Conservation (phyloP, 37 sponge, comb jelly and placozoan genomes). For the Petrosia ficiformis region DNA sequence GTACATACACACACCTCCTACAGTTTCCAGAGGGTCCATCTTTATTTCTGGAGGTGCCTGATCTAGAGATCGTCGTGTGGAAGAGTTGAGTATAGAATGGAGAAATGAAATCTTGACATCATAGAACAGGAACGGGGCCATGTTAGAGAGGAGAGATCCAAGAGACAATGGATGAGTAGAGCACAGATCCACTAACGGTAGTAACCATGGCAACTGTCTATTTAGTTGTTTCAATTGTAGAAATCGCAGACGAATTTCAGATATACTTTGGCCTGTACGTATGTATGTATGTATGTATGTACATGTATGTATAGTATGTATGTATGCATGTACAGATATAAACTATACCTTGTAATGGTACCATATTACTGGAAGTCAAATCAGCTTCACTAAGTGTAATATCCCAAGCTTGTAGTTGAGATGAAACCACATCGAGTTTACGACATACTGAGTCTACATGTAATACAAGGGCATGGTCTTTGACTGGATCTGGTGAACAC, state of each 20-base stretch:
- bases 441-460: constrained; percentile 68
- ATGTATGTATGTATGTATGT: neutral
- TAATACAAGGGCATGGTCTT: constrained; percentile 74
- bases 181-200: constrained; percentile 67
- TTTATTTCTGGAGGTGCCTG: constrained; percentile 90
- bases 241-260: constrained; percentile 67
- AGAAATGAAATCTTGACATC: constrained; percentile 81
- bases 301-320: too few relatives aligned
- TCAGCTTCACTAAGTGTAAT: constrained; percentile 37
- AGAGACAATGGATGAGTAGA: constrained; percentile 53
- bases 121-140: constrained; percentile 73
- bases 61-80: constrained; percentile 69
- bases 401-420: constrained; percentile 66
- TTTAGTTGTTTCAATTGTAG: constrained; percentile 73
- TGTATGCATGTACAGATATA: neutral
- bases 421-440: constrained; percentile 37
- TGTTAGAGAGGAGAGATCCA: constrained; percentile 35
- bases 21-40: constrained; percentile 85
- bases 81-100: constrained; percentile 76
- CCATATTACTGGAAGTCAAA: constrained; percentile 40
- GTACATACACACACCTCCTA: constrained; percentile 23
- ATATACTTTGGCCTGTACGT: constrained; percentile 36
- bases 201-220: constrained; percentile 46
- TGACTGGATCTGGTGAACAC: constrained; percentile 13
- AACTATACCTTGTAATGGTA: constrained; percentile 59